Base-by-base conservation (phyloP, 2,888 invertebrate species). In the Erebia ligea region DNA sequence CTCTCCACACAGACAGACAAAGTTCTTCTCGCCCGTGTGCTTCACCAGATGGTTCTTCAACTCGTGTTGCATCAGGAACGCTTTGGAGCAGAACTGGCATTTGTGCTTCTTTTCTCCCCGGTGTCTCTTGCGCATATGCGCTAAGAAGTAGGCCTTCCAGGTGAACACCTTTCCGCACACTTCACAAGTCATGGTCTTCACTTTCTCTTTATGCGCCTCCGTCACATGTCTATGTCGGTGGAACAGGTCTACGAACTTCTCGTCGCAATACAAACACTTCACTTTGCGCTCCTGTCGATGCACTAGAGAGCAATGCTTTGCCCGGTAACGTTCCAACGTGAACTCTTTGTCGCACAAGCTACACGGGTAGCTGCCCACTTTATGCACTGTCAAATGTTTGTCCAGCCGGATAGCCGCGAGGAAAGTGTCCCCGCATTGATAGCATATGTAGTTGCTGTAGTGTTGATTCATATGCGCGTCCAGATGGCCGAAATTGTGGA, bases 341-440 rank as follows among this genome's bases (percentile, higher is more conserved):
- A 94, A 95, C 0, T 89, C 85, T 76, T 94, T 94, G 0, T 84
- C 79, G 74, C 94, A 95, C 0, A 81, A 76, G 0, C 84, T 81
- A 71, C 94, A 94, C 0, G 85, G 84, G 71, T 80, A 91, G 1
- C 82, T 85, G 0, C 90, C 94, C 0, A 82, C 81, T 6, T 85
- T 85, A 71, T 94, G 94, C 0, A 86, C 89, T 65, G 86, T 83
- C 0, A 85, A 72, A 69, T 94, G 94, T 10, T 84, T 85, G 34
- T 84, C 86, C 0, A 89, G 61, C 0, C 91, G 73, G 0, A 52
- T 73, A 0, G 74, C 72, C 0, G 86, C 76, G 0, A 89, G 19
- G 61, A 86, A 92, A 0, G 87, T 81, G 3, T 87, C 88, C 0
- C 90, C 91, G 15, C 91, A 91, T 0, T 85, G 82, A 0, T 81